phyloP scores from a whole-genome alignment of 2,888 invertebrate species.

The Pasiphila rectangulata region DNA sequence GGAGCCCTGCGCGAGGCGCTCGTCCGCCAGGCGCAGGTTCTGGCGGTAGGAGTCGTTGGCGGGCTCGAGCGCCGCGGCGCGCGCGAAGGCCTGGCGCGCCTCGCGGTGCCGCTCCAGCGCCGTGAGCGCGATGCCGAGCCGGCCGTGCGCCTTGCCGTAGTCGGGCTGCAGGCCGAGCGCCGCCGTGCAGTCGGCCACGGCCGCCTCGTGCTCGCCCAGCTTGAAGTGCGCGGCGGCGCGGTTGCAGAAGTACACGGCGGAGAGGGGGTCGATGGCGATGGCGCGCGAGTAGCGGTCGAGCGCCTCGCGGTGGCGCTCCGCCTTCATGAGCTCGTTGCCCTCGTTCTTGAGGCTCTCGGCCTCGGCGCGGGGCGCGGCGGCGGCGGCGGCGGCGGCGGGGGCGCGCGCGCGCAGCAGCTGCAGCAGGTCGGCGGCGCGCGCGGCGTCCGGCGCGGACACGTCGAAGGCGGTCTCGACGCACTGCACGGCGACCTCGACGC shows the following conservation, averaged over 20 bases:
- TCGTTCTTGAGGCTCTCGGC: conserved; percentile 94
- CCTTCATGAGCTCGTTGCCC: conserved; percentile 94
- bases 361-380: conserved; percentile 67
- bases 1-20: conserved; percentile 84
- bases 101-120: conserved; percentile 90
- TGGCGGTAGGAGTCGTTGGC: conserved; percentile 93
- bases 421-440: conserved; percentile 58
- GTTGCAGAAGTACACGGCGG: conserved; percentile 98
- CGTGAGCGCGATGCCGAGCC: conserved; percentile 93
- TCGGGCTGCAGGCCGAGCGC: conserved; percentile 93
- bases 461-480: conserved; percentile 96
- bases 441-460: conserved; percentile 76
- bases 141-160: conserved; percentile 97
- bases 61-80: conserved; percentile 94
- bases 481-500: conserved; percentile 96
- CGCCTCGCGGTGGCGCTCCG: conserved; percentile 89
- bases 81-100: conserved; percentile 92
- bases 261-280: conserved; percentile 91
- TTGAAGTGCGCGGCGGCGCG: conserved; percentile 97
- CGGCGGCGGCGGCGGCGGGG: conserved; percentile 41
- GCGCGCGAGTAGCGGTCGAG: conserved; percentile 93
- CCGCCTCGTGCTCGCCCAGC: conserved; percentile 89
- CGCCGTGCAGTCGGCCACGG: conserved; percentile 94
- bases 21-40: conserved; percentile 91
- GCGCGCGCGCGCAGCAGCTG: conserved; percentile 53